These are phyloP conservation scores for Micrastur ruficollis DNA, from an alignment of 2,797 vertebrate species.

Conservation along the genomic window DNA sequence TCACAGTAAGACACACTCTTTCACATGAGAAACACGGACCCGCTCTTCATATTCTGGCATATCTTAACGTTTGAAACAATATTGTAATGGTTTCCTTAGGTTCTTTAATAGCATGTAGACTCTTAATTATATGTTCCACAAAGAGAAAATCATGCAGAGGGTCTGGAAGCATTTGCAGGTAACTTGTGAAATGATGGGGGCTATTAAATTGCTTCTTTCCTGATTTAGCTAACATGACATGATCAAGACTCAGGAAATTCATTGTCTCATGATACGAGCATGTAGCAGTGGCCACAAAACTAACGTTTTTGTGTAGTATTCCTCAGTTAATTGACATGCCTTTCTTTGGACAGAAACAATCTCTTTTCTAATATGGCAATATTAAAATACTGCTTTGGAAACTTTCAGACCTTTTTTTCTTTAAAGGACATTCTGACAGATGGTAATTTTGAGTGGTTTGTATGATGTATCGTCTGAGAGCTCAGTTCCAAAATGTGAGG, in stretches of 20 bases:
- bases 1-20: background rate
- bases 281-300: background rate
- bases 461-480: constrained; percentile 15
- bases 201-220: background rate
- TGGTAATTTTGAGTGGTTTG: constrained; percentile 21
- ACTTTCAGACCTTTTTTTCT: background rate
- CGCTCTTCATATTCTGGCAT: background rate
- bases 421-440: constrained; percentile 18
- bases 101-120: background rate
- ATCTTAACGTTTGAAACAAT: background rate
- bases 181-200: background rate
- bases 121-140: background rate
- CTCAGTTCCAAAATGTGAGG: background rate
- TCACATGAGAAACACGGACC: background rate
- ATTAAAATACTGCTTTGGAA: background rate
- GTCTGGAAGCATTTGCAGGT: background rate
- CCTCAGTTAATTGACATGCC: background rate
- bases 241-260: background rate
- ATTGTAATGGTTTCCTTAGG: background rate
- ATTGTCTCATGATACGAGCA: background rate
- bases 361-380: background rate
- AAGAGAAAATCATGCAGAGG: background rate
- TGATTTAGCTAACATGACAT: background rate
- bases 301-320: background rate
- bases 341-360: background rate